Evolutionary conservation across 2,113 vertebrate genomes (phyloP), one percentile per base, ranked within the genome.

Genomic region (Odocoileus virginianus): DNA sequence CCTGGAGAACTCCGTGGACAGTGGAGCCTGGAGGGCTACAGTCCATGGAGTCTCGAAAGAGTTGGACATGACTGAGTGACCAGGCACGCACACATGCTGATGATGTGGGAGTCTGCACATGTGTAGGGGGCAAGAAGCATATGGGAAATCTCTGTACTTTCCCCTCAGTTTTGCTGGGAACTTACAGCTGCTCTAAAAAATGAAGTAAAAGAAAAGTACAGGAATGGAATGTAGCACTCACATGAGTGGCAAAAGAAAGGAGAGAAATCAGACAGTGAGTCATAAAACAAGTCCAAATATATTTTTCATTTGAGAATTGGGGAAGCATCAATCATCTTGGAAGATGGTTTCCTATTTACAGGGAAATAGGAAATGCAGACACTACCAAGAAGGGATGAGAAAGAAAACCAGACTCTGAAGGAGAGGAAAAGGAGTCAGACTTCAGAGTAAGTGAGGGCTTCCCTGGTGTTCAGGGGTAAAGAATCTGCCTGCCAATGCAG

Each of bases 211-310:
- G 47, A 13, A 33, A 25, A 16, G 16, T 19, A 36, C 27, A 17
- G 64, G 13, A 58, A 64, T 1, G 3, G 47, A 67, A 61, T 3
- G 12, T 16, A 1, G n/a, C 27, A 17, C 23, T 21, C 3, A 1
- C 0, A 3, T 1, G 40, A 36, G 16, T 1, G 43, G 85, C 64
- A 14, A 43, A 57, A 40, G 30, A 36, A 76, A 85, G 40, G 79
- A 36, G 28, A 43, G 30, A 81, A 58, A 54, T 7, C 1, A 5
- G 8, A 30, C 21, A 19, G 43, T 13, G 17, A 25, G 40, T 11
- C 9, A 11, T 4, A 25, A 58, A 19, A n/a, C 10, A 47, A 30
- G 5, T 11, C n/a, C 36, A 3, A 47, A 7, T 1, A 4, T 13
- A 3, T 2, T 16, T 79, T 67, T 57, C 84, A 1, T 52, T 40